A percentile compares a stretch with the other conserved stretches of the same genome.
Evolutionary conservation across 1,140 invertebrate species (phyloP).

Genomic region (Phymastichus coffea): DNA sequence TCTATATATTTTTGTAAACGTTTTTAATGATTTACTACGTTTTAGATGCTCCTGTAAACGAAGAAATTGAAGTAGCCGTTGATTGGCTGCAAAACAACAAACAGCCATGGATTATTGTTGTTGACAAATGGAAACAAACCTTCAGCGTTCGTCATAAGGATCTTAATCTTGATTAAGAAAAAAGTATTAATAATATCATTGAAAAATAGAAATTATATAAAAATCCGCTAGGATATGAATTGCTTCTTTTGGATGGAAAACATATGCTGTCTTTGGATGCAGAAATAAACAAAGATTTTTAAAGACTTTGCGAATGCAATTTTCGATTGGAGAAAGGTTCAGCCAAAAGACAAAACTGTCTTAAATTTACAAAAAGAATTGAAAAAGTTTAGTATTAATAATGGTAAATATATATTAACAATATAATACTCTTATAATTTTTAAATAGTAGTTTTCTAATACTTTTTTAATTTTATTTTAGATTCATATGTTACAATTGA

Average conservation of each 20-base stretch:
- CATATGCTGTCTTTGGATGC: background rate
- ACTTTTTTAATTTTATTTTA: too few species aligned
- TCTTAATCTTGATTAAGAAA: background rate
- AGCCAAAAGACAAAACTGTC: background rate
- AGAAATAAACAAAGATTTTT: background rate
- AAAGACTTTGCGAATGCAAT: background rate
- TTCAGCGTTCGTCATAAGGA: constrained; percentile 2
- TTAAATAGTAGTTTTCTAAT: constrained; percentile 13
- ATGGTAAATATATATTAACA: background rate
- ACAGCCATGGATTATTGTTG: constrained; percentile 3
- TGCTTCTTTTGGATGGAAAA: constrained; percentile 11
- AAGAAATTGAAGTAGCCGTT: background rate
- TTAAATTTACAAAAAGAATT: background rate
- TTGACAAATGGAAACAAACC: constrained; percentile 5
- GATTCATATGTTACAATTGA: background rate
- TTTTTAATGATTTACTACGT: too few species aligned
- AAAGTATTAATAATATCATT: background rate
- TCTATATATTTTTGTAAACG: too few species aligned
- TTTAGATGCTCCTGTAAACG: background rate
- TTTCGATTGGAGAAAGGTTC: background rate
- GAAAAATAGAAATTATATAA: constrained; percentile 8
- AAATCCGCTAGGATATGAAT: constrained; percentile 8
- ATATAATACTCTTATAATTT: background rate
- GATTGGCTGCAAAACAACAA: constrained; percentile 17
- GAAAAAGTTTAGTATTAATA: background rate